Conservation (phyloP, 2,888 invertebrate species). For the Drosophila buzzatii region DNA sequence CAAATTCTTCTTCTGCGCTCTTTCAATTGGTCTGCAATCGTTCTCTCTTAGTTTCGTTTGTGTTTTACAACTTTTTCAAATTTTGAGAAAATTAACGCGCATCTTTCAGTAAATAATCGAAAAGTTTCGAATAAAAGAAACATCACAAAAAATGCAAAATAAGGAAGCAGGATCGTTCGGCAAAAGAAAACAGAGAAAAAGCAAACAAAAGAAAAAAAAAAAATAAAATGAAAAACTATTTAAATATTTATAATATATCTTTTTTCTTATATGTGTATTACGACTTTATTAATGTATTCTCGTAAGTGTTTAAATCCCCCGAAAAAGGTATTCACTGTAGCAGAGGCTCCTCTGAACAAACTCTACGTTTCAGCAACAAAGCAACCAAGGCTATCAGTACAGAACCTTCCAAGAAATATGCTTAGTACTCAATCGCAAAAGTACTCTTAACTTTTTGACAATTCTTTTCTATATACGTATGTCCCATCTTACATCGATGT, state of each 20-base stretch:
- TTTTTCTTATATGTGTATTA: conserved; percentile 40
- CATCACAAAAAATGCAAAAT: conserved; percentile 74
- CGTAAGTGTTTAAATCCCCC: conserved; percentile 59
- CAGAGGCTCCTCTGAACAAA: conserved; percentile 35
- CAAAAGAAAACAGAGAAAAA: conserved; percentile 49
- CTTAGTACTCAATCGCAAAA: conserved; percentile 20
- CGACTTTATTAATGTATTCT: conserved; percentile 58
- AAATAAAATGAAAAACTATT: conserved; percentile 24
- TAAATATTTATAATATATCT: conserved; percentile 36
- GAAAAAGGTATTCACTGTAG: conserved; percentile 61
- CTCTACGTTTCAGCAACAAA: conserved; percentile 39
- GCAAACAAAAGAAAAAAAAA: conserved; percentile 30
- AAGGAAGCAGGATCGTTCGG: conserved; percentile 85
- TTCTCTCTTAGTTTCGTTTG: conserved; percentile 41
- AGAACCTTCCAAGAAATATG: conserved; percentile 76
- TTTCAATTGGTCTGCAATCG: conserved; percentile 40
- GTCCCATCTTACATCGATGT: conserved; percentile 18
- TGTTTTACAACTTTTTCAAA: conserved; percentile 43
- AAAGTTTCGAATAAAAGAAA: conserved; percentile 27
- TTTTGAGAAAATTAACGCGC: conserved; percentile 70
- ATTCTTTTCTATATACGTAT: conserved; percentile 33
- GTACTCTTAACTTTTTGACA: conserved; percentile 41
- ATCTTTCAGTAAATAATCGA: conserved; percentile 44
- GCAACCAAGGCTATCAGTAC: conserved; percentile 79
- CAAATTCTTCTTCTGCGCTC: conserved; percentile 54